Base-by-base conservation (phyloP, 2,888 invertebrate species). In the Cynaeus angustus region DNA sequence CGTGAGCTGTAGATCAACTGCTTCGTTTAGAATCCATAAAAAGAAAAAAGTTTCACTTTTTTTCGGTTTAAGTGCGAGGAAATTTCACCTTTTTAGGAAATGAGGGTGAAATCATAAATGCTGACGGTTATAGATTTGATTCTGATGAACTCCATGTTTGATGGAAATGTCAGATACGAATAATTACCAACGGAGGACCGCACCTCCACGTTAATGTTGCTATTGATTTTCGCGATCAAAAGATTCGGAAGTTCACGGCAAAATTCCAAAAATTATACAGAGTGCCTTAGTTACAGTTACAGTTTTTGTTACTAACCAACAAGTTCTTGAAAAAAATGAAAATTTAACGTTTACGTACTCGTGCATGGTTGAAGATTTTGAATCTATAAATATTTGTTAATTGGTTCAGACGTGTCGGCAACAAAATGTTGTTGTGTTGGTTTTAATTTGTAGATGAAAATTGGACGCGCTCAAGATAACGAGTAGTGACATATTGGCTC, bases 401-500 rank as follows among this genome's bases (percentile, higher is more conserved):
- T 41, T 41, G 10, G 3, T 10, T 41, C 13, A 3, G 12, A 6
- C 1, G 41, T 6, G 41, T 12, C 41, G 3, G 2, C 41, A 12
- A 10, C 41, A n/a, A 41, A 41, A 41, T 10, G 13, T 33, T 45
- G 37, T 13, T 41, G 14, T 61, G 53, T 61, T 61, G 67, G 30
- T 67, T 52, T 68, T 68, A 68, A 55, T 62, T 61, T 68, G 38
- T 10, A 55, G 43, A 45, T 68, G 45, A 48, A 52, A 62, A 38
- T 62, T 62, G 16, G 48, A 38, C 59, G 65, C 33, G 45, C n/a
- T 53, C 9, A 28, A 58, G 70, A 50, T 66, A 66, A 70, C 66
- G 59, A 70, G 59, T 70, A 58, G 66, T 46, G 69, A 70, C 69
- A 70, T 38, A 16, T 41, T 52, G 50, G 58, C 58, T 65, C 66